These are phyloP conservation scores for Otolemur garnettii DNA, from an alignment of 2,113 vertebrate genomes.

Conservation along the genomic window DNA sequence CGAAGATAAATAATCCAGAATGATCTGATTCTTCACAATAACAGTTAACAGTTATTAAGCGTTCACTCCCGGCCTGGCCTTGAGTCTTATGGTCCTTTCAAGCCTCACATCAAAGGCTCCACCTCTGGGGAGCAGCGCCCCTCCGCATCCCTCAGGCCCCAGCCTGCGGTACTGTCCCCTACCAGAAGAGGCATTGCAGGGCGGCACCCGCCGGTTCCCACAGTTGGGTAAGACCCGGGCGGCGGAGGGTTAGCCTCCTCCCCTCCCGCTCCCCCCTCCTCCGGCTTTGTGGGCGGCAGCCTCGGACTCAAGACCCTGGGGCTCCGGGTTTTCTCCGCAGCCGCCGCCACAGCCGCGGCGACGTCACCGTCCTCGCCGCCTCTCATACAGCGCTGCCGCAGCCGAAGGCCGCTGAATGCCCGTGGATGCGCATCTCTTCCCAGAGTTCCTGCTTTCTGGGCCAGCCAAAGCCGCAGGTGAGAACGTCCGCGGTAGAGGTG, in stretches of 20 bases:
- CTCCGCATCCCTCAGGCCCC: neutral
- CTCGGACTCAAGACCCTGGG: neutral
- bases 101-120: neutral
- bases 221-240: neutral
- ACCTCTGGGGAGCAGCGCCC: neutral
- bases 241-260: neutral
- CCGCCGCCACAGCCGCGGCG: neutral
- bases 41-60: neutral
- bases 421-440: constrained; percentile 10
- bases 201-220: neutral
- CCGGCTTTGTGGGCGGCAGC: neutral
- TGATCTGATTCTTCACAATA: neutral
- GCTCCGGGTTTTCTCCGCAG: constrained; percentile 3
- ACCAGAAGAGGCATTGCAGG: constrained; percentile 24
- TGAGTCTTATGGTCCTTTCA: neutral
- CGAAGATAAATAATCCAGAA: neutral
- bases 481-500: constrained; percentile 35
- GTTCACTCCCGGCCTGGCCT: neutral
- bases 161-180: neutral
- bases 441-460: constrained; percentile 62
- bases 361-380: constrained; percentile 12
- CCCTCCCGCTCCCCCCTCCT: neutral
- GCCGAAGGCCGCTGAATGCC: neutral
- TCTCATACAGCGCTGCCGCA: neutral
- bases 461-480: constrained; percentile 59